Conservation (phyloP, 2,113 vertebrate species). For the Nansenia antarctica region DNA sequence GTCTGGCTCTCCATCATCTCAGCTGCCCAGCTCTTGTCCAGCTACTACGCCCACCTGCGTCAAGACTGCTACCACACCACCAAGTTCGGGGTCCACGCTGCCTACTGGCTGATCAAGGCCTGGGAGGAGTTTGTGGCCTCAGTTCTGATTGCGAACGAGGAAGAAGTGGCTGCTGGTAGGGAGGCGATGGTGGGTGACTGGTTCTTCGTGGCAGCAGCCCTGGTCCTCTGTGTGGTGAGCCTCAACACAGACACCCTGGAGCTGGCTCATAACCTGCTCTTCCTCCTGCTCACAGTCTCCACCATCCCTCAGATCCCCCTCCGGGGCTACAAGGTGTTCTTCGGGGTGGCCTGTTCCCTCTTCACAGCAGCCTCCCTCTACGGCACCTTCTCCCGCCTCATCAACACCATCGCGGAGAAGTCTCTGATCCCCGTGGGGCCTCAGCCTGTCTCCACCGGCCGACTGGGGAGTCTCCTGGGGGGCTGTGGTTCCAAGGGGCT, state of each 20-base stretch:
- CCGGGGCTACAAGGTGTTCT: constrained; percentile 71
- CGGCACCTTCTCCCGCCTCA: constrained; percentile 79
- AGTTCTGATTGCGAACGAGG: constrained; percentile 30
- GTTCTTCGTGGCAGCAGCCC: constrained; percentile 80
- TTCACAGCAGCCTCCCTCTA: constrained; percentile 77
- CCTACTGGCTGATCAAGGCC: constrained; percentile 83
- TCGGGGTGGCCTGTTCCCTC: constrained; percentile 80
- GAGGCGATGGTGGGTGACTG: constrained; percentile 81
- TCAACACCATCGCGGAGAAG: constrained; percentile 90
- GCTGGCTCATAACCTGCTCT: constrained; percentile 79
- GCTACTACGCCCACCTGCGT: constrained; percentile 84
- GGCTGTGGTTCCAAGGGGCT: constrained; percentile 29
- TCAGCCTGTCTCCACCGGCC: constrained; percentile 70
- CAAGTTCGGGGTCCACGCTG: constrained; percentile 82
- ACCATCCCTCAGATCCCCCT: constrained; percentile 81
- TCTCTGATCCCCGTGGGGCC: constrained; percentile 78
- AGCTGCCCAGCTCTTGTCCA: constrained; percentile 79
- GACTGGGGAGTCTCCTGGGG: constrained; percentile 56
- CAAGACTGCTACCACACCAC: constrained; percentile 82
- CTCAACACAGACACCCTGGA: constrained; percentile 82
- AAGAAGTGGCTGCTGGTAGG: constrained; percentile 55
- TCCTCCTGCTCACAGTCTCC: constrained; percentile 77
- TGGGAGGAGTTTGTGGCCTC: constrained; percentile 85
- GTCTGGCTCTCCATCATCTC: constrained; percentile 83
- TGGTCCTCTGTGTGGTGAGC: constrained; percentile 76